phyloP scores from a whole-genome alignment of 92 coral and sea anemone species.

The Paragorgia papillata region DNA sequence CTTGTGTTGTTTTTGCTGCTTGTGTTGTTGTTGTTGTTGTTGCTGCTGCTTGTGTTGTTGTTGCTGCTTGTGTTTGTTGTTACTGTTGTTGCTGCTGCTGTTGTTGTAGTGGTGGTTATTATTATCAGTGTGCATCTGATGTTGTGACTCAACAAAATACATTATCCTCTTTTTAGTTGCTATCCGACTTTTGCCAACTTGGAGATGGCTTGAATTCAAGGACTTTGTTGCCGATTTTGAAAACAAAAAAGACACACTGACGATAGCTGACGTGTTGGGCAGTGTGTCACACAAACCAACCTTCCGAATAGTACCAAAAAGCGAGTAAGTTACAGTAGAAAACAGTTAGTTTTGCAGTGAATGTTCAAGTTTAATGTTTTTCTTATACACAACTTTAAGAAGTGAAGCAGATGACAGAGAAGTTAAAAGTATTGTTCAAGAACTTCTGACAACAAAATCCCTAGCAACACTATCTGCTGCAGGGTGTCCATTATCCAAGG shows the following conservation, averaged over 20 bases:
- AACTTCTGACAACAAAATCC: slow-evolving; percentile 37
- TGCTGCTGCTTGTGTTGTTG: too few relatives aligned
- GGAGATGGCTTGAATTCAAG: slow-evolving; percentile 46
- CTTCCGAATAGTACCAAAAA: slow-evolving; percentile 26
- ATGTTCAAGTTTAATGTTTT: too few relatives aligned
- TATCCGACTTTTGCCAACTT: slow-evolving; percentile 30
- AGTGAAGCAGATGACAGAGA: slow-evolving; percentile 46
- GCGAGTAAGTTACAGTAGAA: slow-evolving; percentile 30
- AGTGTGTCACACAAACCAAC: slow-evolving; percentile 16
- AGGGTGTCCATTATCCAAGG: slow-evolving; percentile 36
- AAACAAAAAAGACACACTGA: slow-evolving; percentile 20
- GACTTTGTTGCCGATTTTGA: slow-evolving; percentile 38
- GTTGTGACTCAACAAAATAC: background rate
- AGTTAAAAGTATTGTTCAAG: slow-evolving; percentile 32
- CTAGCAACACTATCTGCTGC: slow-evolving; percentile 43
- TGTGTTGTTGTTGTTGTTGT: too few relatives aligned
- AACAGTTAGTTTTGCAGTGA: too few relatives aligned
- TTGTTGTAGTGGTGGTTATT: too few relatives aligned
- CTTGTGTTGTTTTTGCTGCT: too few relatives aligned
- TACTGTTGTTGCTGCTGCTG: too few relatives aligned
- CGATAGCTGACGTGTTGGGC: slow-evolving; percentile 37
- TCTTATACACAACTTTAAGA: background rate
- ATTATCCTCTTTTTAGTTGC: slow-evolving; percentile 17
- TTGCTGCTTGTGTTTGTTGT: too few relatives aligned
- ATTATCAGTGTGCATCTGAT: too few relatives aligned